Conservation (phyloP, 1,140 invertebrate genomes). For the Andrena cerasifolii region DNA sequence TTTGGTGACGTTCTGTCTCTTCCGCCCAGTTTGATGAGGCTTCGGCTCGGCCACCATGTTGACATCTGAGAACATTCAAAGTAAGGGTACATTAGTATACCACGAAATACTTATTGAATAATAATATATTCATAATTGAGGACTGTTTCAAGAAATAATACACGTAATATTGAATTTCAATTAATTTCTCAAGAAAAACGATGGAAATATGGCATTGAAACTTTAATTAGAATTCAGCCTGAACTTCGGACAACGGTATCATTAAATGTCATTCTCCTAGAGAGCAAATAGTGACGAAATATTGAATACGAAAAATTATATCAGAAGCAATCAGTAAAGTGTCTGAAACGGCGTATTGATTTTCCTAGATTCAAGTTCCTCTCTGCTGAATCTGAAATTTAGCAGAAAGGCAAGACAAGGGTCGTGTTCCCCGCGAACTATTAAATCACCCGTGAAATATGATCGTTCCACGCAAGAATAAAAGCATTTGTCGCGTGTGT, state of each 20-base stretch:
- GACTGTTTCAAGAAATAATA: too few species aligned
- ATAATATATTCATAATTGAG: too few species aligned
- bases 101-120: not conserved
- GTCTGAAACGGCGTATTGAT: not conserved
- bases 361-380: not conserved
- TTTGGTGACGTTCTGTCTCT: conserved; percentile 90
- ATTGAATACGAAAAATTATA: too few species aligned
- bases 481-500: not conserved
- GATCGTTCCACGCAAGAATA: conserved; percentile 4
- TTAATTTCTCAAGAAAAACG: too few species aligned
- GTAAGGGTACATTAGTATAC: not conserved
- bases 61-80: conserved; percentile 85
- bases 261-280: too few species aligned
- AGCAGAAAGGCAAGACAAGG: not conserved
- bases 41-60: conserved; percentile 93
- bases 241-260: too few species aligned
- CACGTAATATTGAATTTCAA: too few species aligned
- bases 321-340: too few species aligned
- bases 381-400: not conserved
- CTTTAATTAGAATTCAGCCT: too few species aligned
- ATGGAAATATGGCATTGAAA: too few species aligned
- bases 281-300: too few species aligned
- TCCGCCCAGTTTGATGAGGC: conserved; percentile 91
- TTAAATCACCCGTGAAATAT: not conserved
- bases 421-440: not conserved